Conservation (phyloP, 2,113 vertebrate genomes). For the Jaculus jaculus region DNA sequence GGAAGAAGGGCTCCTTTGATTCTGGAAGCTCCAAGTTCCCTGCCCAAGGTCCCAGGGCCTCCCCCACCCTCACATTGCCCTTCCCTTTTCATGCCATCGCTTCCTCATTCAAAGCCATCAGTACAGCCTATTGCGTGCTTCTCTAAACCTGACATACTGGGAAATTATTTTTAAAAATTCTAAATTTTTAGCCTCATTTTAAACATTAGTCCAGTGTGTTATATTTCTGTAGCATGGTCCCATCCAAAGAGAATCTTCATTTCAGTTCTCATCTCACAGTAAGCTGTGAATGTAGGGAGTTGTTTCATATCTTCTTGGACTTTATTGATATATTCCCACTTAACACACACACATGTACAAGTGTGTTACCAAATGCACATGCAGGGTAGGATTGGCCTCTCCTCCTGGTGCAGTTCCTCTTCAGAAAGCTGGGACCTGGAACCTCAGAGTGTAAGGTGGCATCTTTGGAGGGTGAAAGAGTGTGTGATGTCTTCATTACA, state of each 20-base stretch:
- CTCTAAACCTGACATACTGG: not conserved
- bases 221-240: not conserved
- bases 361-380: not conserved
- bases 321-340: not conserved
- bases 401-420: not conserved
- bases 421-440: not conserved
- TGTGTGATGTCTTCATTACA: not conserved
- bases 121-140: not conserved
- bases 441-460: not conserved
- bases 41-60: not conserved
- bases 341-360: not conserved
- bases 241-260: not conserved
- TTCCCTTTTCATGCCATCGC: not conserved
- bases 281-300: not conserved
- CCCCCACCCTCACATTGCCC: not conserved
- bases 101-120: not conserved
- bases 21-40: slow-evolving; percentile 8
- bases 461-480: not conserved
- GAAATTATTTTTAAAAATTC: not conserved
- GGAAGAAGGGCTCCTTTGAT: not conserved
- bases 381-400: not conserved
- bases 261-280: not conserved
- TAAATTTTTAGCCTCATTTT: too few relatives aligned
- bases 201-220: not conserved
- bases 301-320: not conserved